These are phyloP conservation scores for Drosophila mimica DNA, from an alignment of 2,888 invertebrate species.

Conservation along the genomic window DNA sequence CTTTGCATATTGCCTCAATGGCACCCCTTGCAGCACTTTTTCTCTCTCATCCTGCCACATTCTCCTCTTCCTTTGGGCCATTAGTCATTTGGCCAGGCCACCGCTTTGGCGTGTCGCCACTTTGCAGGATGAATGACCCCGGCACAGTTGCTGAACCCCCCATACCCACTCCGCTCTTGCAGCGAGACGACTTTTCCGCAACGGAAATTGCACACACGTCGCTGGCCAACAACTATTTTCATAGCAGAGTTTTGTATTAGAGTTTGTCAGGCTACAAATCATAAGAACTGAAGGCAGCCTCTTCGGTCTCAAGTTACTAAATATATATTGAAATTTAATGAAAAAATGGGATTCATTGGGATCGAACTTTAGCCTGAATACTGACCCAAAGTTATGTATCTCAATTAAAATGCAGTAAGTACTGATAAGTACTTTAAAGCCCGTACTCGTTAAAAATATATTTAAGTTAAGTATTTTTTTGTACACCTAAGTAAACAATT, in stretches of 20 bases:
- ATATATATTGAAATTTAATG: background rate
- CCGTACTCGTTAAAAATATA: background rate
- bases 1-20: constrained; percentile 74
- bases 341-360: background rate
- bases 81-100: constrained; percentile 70
- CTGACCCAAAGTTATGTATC: background rate
- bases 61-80: constrained; percentile 40
- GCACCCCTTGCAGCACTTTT: constrained; percentile 46
- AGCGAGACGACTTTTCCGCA: constrained; percentile 30
- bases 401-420: background rate
- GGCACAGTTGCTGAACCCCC: constrained; percentile 35
- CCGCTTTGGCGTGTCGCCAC: constrained; percentile 78
- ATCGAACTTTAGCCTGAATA: background rate
- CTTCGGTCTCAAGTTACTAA: background rate
- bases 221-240: constrained; percentile 39
- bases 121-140: constrained; percentile 80
- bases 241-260: constrained; percentile 14
- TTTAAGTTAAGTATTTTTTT: background rate
- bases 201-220: constrained; percentile 77
- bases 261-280: constrained; percentile 29
- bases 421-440: background rate
- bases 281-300: constrained; percentile 11
- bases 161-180: background rate
- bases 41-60: constrained; percentile 19
- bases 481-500: background rate